Base-by-base conservation (phyloP, 2,797 vertebrate genomes). In the Anableps anableps region DNA sequence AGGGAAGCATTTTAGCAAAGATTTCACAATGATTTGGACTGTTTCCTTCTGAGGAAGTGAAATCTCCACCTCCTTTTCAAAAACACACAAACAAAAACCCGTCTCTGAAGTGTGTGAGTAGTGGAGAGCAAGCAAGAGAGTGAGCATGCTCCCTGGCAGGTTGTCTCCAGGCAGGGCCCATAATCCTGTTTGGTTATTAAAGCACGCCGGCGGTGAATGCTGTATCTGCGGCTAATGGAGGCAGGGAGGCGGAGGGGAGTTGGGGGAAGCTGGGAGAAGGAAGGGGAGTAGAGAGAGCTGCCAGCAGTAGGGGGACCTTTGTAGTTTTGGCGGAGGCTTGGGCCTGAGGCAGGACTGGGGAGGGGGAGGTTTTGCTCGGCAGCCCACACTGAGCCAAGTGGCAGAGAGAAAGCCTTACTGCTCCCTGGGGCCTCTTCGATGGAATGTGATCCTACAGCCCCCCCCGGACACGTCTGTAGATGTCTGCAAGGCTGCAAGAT, bases 111-210 rank as follows among this genome's bases (percentile, higher is more conserved):
- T 93, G 92, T 90, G 92, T 90, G 92, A 93, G 93, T 89, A 26
- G 91, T 88, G 88, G 87, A 91, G 91, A 90, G 91, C 89, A 70
- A 93, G 91, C 85, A 89, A 92, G 88, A 88, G 91, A 95, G 88
- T 90, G 92, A 94, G 93, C 93, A 89, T 90, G 88, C 90, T 94
- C 93, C 93, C 94, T 95, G 88, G 92, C 93, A 93, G 93, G 93
- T 94, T 95, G 91, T 95, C 94, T 93, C 88, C 90, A 92, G 95
- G 95, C 94, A 82, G 92, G 88, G 93, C 95, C 95, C 91, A 92
- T 96, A 96, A 96, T 96, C 96, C 95, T 96, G 95, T 96, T 96
- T 96, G 96, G 95, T 95, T 96, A 96, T 96, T 96, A 96, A 96
- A 96, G 94, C 94, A 93, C 90, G 95, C 94, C 93, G 93, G 92